These are phyloP conservation scores for Trichogramma evanescens DNA, from an alignment of 2,888 invertebrate genomes.

Conservation along the genomic window DNA sequence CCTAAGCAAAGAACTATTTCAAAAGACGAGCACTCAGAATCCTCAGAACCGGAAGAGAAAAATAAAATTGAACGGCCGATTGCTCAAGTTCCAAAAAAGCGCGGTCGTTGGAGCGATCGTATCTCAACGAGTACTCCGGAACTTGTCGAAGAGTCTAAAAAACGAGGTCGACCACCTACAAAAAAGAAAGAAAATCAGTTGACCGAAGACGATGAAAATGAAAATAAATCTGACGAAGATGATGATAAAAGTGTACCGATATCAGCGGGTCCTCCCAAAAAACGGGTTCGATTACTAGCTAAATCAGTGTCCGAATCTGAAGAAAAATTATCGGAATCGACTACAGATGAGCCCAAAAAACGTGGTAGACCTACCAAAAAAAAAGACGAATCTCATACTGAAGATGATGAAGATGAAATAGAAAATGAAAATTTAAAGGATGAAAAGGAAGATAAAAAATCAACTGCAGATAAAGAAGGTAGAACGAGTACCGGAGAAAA, in stretches of 20 bases:
- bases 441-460: neutral
- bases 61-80: too few species aligned
- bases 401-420: neutral
- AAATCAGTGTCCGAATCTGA: too few species aligned
- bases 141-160: neutral
- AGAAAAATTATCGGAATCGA: neutral
- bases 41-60: neutral
- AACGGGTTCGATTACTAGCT: too few species aligned
- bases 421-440: neutral
- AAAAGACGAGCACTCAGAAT: neutral
- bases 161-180: too few species aligned
- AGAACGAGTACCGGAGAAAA: too few species aligned
- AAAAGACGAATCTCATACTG: neutral
- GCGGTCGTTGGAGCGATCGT: too few species aligned
- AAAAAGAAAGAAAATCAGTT: neutral
- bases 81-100: too few species aligned
- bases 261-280: too few species aligned
- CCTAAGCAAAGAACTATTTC: constrained; percentile 1
- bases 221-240: too few species aligned
- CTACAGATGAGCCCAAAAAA: constrained; percentile 5
- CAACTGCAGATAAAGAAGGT: too few species aligned
- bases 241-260: too few species aligned
- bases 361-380: constrained; percentile 9
- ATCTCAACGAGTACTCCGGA: neutral
- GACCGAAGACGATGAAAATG: neutral